These are phyloP conservation scores for Dorcus hopei DNA, from an alignment of 2,888 invertebrate species.

Conservation along the genomic window DNA sequence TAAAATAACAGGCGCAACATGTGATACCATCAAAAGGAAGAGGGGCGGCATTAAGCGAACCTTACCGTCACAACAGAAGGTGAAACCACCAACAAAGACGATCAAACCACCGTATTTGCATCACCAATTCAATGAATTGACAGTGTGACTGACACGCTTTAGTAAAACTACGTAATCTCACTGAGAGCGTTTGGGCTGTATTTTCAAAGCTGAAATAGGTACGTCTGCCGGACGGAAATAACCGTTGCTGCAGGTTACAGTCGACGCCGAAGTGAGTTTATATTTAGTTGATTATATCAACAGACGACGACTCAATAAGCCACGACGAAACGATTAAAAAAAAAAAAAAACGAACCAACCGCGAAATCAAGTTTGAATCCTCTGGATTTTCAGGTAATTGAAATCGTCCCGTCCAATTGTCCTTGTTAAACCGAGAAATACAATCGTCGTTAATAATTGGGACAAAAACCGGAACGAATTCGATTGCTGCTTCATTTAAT, in stretches of 20 bases:
- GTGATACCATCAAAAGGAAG: too few relatives aligned
- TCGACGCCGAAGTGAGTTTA: constrained; percentile 23
- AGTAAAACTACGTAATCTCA: background rate
- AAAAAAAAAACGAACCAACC: background rate
- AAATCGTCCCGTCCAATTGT: too few relatives aligned
- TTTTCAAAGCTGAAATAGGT: constrained; percentile 40
- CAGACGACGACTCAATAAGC: background rate
- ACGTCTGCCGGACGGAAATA: constrained; percentile 39
- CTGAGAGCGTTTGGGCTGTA: constrained; percentile 29
- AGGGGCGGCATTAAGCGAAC: too few relatives aligned
- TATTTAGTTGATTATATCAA: constrained; percentile 11
- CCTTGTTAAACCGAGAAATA: too few relatives aligned
- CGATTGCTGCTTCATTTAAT: too few relatives aligned
- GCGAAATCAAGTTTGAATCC: too few relatives aligned
- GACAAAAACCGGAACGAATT: too few relatives aligned
- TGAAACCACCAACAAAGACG: too few relatives aligned
- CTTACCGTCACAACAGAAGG: too few relatives aligned
- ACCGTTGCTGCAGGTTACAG: constrained; percentile 35
- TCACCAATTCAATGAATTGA: background rate
- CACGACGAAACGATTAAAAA: background rate
- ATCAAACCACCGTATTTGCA: background rate
- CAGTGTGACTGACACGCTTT: background rate
- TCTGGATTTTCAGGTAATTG: too few relatives aligned
- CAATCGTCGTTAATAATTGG: too few relatives aligned
- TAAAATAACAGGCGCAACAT: too few relatives aligned